Percentiles rank a stretch among this genome's conserved stretches.
These are phyloP conservation scores for Taurulus bubalis DNA, from an alignment of 2,113 vertebrate genomes.

Conservation along the genomic window DNA sequence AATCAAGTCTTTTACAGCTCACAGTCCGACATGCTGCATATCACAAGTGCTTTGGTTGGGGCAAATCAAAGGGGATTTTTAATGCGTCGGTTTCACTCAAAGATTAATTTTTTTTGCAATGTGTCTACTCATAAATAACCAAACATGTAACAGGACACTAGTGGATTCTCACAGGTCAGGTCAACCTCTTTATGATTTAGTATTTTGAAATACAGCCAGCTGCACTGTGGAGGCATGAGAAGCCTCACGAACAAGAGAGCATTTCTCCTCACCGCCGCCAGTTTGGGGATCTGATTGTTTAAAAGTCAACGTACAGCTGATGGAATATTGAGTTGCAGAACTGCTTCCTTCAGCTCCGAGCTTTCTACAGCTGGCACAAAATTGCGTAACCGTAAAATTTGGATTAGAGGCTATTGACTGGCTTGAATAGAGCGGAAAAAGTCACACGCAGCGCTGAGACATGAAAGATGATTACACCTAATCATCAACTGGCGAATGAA, in stretches of 20 bases:
- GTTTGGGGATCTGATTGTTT: not conserved
- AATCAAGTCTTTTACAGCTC: constrained; percentile 6
- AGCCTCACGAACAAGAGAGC: not conserved
- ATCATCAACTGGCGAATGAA: constrained; percentile 38
- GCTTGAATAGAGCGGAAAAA: constrained; percentile 19
- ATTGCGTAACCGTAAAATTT: constrained; percentile 7
- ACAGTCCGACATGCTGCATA: not conserved
- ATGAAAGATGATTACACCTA: constrained; percentile 36
- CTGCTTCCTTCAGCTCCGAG: constrained; percentile 13
- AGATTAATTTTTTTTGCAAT: constrained; percentile 8
- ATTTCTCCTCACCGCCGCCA: not conserved
- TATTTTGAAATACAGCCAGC: constrained; percentile 15
- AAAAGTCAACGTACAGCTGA: not conserved
- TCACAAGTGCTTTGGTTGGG: not conserved
- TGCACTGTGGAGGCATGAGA: not conserved
- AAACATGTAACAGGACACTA: not conserved
- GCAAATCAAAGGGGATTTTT: not conserved
- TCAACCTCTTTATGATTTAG: not conserved
- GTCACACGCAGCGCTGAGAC: constrained; percentile 2
- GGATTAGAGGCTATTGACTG: constrained; percentile 25
- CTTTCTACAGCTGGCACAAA: constrained; percentile 16
- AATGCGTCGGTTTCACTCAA: not conserved
- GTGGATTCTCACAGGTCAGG: not conserved
- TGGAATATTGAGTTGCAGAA: constrained; percentile 8
- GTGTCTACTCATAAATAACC: constrained; percentile 4